Conservation (phyloP, 2,888 invertebrate species). For the Conops quadrifasciatus region DNA sequence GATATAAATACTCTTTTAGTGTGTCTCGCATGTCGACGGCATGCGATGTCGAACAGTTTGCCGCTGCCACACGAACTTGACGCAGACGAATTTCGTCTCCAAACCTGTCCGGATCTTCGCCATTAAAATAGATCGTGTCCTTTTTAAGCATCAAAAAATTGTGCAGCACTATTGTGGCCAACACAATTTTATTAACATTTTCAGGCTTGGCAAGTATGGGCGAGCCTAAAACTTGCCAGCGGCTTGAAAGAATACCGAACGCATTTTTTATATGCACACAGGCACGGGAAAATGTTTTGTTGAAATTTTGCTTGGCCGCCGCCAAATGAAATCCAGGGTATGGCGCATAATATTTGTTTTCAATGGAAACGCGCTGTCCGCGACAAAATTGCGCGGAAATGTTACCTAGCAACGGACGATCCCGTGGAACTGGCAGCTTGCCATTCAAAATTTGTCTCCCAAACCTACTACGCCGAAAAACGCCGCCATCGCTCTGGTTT, state of each 20-base stretch:
- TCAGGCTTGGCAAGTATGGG: no score
- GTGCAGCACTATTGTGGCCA: no score
- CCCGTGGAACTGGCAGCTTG: not conserved
- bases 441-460: not conserved
- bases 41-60: not conserved
- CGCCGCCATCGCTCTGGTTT: conserved; percentile 26
- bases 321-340: conserved; percentile 27
- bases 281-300: not conserved
- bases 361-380: conserved; percentile 30
- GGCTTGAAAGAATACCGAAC: no score
- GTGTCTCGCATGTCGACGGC: not conserved
- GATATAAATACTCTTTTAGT: not conserved
- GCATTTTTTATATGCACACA: no score
- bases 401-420: not conserved
- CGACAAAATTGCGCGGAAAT: conserved; percentile 28
- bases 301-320: not conserved
- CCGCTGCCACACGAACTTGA: no score
- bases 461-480: conserved; percentile 11
- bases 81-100: no score
- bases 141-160: no score
- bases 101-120: not conserved
- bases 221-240: no score
- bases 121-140: not conserved
- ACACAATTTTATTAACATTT: no score
- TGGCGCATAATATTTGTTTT: conserved; percentile 1